Conservation (phyloP, 2,113 vertebrate genomes). For the Corythornis cristatus region DNA sequence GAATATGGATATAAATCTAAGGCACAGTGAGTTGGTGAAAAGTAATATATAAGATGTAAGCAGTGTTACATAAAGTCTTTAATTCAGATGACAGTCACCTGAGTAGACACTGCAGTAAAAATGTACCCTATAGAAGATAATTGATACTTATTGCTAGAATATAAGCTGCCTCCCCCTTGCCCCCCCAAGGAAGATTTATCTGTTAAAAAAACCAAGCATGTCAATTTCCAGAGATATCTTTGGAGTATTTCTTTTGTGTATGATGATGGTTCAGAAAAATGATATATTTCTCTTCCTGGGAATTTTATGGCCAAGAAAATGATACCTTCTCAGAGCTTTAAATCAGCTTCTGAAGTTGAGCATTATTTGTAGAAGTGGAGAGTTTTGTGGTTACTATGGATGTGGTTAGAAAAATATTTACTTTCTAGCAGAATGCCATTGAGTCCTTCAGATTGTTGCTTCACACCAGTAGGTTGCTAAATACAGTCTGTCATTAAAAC, state of each 20-base stretch:
- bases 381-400: conserved; percentile 53
- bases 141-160: not conserved
- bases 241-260: not conserved
- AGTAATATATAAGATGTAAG: not conserved
- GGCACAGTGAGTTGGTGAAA: not conserved
- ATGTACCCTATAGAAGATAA: not conserved
- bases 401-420: conserved; percentile 41
- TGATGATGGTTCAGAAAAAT: not conserved
- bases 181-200: not conserved
- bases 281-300: not conserved
- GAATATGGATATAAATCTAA: not conserved
- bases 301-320: conserved; percentile 16
- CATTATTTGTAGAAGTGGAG: conserved; percentile 3
- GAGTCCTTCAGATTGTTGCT: not conserved
- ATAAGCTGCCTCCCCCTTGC: not conserved
- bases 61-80: not conserved
- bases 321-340: conserved; percentile 4
- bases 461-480: not conserved
- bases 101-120: not conserved
- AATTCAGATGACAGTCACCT: not conserved
- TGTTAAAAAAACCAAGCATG: not conserved
- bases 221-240: not conserved
- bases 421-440: not conserved
- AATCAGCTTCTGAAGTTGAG: conserved; percentile 24
- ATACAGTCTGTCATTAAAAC: not conserved